Percentiles rank a stretch among this genome's conserved stretches.
Conservation (phyloP, 2,888 invertebrate genomes). For the Drosophila anomalata region DNA sequence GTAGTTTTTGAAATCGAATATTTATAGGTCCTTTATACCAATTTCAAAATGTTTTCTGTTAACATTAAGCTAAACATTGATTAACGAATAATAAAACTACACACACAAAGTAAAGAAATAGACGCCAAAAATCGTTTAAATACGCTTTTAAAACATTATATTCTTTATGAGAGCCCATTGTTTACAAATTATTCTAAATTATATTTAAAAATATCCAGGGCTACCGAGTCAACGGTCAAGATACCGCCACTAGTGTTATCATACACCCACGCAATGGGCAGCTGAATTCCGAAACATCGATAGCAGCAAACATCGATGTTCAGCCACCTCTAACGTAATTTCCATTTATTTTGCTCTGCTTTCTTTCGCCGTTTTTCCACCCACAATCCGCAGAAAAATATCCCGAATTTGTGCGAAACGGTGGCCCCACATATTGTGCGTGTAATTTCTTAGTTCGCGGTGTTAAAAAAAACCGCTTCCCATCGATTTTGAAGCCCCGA, state of each 20-base stretch:
- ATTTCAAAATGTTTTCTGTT: background rate
- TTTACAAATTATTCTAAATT: background rate
- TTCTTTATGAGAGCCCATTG: background rate
- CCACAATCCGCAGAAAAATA: conserved; percentile 16
- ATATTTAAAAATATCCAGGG: background rate
- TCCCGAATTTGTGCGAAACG: background rate
- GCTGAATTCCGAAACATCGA: conserved; percentile 1
- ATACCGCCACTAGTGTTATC: background rate
- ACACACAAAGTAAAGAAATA: background rate
- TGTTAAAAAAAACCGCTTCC: background rate
- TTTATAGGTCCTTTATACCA: background rate
- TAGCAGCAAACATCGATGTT: background rate
- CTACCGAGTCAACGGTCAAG: background rate
- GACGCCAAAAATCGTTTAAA: background rate
- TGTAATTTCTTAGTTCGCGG: conserved; percentile 6
- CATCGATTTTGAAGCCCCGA: background rate
- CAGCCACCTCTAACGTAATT: conserved; percentile 20
- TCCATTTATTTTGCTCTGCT: conserved; percentile 37
- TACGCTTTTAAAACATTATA: background rate
- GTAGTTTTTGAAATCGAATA: no score
- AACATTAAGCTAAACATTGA: background rate
- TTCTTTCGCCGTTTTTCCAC: conserved; percentile 25
- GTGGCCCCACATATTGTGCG: conserved; percentile 19
- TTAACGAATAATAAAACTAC: background rate
- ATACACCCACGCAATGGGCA: background rate